A percentile compares a stretch with the other conserved stretches of the same genome.
Evolutionary conservation across 2,113 vertebrate species (phyloP).

Genomic region (Morone saxatilis): DNA sequence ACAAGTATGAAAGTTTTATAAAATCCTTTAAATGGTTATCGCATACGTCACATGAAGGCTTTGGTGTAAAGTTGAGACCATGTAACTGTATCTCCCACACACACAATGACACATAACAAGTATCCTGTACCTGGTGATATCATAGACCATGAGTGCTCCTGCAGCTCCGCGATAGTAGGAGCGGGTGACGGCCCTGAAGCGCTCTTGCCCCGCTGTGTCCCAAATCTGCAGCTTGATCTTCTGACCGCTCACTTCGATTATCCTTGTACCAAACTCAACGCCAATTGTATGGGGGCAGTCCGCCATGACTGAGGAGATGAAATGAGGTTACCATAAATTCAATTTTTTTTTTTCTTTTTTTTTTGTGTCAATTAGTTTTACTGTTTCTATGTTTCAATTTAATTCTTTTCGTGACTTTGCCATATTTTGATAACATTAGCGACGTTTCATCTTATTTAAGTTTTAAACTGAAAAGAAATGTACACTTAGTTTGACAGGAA

Average conservation of each 20-base stretch:
- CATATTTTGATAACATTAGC: background rate
- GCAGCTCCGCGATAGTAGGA: constrained; percentile 99
- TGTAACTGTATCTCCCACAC: background rate
- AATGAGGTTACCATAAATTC: background rate
- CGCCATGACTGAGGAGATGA: constrained; percentile 91
- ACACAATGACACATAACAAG: background rate
- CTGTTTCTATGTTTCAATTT: background rate
- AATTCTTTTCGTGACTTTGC: background rate
- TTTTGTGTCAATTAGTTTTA: background rate
- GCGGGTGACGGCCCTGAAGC: constrained; percentile 97
- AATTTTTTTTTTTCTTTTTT: too few species aligned
- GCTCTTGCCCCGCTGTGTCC: constrained; percentile 98
- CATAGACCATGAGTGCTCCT: constrained; percentile 98
- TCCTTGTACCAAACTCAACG: constrained; percentile 98
- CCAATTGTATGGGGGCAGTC: constrained; percentile 99
- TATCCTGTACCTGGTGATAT: constrained; percentile 93
- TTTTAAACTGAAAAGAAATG: background rate
- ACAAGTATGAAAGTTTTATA: background rate
- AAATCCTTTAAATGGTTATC: background rate
- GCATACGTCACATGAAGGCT: background rate
- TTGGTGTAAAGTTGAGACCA: background rate
- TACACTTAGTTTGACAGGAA: background rate
- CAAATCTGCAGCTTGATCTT: constrained; percentile 99
- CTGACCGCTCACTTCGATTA: constrained; percentile 99
- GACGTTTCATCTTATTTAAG: background rate